Evolutionary conservation across 2,797 vertebrate species (phyloP).

Genomic region (Carapus acus): DNA sequence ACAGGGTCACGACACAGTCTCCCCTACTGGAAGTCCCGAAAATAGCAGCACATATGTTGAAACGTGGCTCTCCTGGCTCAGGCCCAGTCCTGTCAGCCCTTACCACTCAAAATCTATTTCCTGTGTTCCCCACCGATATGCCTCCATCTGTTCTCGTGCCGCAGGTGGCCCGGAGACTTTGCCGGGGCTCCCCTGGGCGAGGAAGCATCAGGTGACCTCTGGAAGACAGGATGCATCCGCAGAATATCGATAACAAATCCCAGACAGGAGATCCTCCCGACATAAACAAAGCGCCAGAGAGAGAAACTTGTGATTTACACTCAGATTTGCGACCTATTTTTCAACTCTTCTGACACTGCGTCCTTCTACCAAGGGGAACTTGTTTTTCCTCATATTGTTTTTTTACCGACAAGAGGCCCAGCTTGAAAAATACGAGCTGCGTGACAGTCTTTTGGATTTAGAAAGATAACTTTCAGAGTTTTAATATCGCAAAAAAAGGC

Average conservation of each 20-base stretch:
- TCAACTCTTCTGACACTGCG: slow-evolving; percentile 15
- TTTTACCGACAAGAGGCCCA: slow-evolving; percentile 16
- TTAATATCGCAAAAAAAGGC: slow-evolving; percentile 48
- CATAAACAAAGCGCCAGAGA: slow-evolving; percentile 15
- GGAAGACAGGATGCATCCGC: slow-evolving; percentile 20
- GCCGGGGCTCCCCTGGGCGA: slow-evolving; percentile 41
- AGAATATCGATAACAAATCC: slow-evolving; percentile 14
- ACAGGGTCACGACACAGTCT: slow-evolving; percentile 48
- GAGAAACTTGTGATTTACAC: slow-evolving; percentile 33
- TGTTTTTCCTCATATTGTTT: slow-evolving; percentile 25
- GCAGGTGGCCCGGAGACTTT: slow-evolving; percentile 38
- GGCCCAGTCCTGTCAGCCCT: slow-evolving; percentile 37
- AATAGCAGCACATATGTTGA: slow-evolving; percentile 62
- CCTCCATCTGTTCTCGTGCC: slow-evolving; percentile 62
- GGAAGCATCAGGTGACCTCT: slow-evolving; percentile 18
- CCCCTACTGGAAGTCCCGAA: slow-evolving; percentile 42
- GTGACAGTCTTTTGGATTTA: slow-evolving; percentile 14
- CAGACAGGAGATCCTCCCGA: slow-evolving; percentile 1
- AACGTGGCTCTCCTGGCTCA: slow-evolving; percentile 42
- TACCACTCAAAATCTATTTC: slow-evolving; percentile 46
- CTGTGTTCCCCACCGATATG: slow-evolving; percentile 45
- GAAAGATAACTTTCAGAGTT: slow-evolving; percentile 42
- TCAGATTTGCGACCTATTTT: slow-evolving; percentile 12
- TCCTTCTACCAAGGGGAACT: slow-evolving; percentile 10
- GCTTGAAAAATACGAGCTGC: background rate